These are phyloP conservation scores for Drosophila fulvimacula DNA, from an alignment of 2,888 invertebrate genomes.

Conservation along the genomic window DNA sequence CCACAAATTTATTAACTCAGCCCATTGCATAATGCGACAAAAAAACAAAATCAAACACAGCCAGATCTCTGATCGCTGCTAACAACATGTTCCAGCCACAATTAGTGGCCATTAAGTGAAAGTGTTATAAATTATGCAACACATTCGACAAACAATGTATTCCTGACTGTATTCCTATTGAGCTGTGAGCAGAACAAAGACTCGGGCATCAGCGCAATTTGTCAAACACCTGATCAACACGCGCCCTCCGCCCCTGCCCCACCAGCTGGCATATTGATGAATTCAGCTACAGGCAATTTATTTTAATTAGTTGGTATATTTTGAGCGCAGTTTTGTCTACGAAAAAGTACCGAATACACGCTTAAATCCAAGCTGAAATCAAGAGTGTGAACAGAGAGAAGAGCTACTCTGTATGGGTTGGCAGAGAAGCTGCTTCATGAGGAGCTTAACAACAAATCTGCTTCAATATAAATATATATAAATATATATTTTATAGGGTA, in stretches of 20 bases:
- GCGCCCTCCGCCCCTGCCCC: not conserved
- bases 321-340: constrained; percentile 20
- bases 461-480: too few species aligned
- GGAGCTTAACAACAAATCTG: not conserved
- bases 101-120: constrained; percentile 72
- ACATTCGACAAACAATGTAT: constrained; percentile 37
- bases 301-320: constrained; percentile 73
- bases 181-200: not conserved
- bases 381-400: not conserved
- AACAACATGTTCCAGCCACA: constrained; percentile 41
- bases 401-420: not conserved
- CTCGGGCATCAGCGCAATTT: constrained; percentile 22
- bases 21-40: constrained; percentile 46
- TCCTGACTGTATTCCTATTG: constrained; percentile 16
- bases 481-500: constrained; percentile 13
- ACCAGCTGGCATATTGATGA: constrained; percentile 57
- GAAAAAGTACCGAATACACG: constrained; percentile 26
- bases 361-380: not conserved
- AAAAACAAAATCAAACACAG: not conserved
- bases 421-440: not conserved
- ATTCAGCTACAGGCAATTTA: constrained; percentile 56
- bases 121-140: constrained; percentile 67
- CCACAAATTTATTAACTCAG: constrained; percentile 37
- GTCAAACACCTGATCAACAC: constrained; percentile 11
- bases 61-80: not conserved